Conservation (phyloP, 2,797 vertebrate species). For the Echiichthys vipera region DNA sequence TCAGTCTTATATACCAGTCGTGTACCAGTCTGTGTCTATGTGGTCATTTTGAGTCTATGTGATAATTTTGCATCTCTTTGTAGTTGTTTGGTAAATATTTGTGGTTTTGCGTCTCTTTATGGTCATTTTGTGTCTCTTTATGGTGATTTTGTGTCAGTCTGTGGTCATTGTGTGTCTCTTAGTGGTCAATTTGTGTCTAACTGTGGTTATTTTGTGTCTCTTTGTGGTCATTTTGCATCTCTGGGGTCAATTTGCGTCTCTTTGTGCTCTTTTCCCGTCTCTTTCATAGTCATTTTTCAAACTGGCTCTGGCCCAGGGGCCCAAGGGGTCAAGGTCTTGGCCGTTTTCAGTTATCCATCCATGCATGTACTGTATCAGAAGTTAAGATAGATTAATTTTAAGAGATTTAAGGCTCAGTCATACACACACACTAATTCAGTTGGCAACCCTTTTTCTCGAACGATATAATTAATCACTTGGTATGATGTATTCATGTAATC, state of each 20-base stretch:
- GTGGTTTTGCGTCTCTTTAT: no score
- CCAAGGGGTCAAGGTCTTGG: neutral
- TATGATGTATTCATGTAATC: conserved; percentile 12
- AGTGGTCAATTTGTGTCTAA: no score
- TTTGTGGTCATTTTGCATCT: neutral
- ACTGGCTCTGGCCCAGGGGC: no score
- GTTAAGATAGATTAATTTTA: neutral
- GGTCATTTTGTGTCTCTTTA: no score
- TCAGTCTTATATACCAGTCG: neutral
- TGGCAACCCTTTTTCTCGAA: neutral
- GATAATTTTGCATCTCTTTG: neutral
- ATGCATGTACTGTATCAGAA: neutral
- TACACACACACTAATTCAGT: neutral
- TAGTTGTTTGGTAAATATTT: no score
- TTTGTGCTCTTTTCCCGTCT: neutral
- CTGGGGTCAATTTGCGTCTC: neutral
- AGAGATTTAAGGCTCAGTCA: conserved; percentile 19
- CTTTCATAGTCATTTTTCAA: no score
- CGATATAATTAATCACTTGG: neutral
- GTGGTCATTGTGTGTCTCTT: no score
- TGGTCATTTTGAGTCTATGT: neutral
- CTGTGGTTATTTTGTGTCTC: neutral
- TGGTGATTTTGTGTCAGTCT: no score
- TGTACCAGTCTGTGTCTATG: no score
- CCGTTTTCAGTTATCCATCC: neutral